Conservation (phyloP, 2,888 invertebrate species). For the Nymphalis urticae region DNA sequence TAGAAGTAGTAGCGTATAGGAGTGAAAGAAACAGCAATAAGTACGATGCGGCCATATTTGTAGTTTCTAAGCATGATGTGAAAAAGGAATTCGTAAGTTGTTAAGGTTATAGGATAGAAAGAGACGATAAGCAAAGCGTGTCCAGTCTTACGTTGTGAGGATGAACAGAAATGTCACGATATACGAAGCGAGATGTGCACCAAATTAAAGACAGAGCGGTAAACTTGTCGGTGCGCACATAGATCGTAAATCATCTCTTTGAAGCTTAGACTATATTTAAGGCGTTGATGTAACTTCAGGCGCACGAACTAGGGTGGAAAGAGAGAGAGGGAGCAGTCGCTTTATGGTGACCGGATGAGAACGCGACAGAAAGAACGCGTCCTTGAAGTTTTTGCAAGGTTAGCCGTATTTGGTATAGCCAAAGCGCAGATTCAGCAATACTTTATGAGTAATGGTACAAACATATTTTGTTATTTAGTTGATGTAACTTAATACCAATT, state of each 20-base stretch:
- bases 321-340: slow-evolving; percentile 43
- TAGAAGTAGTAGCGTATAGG: slow-evolving; percentile 39
- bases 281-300: slow-evolving; percentile 38
- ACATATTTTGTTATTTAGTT: too few relatives aligned
- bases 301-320: slow-evolving; percentile 50
- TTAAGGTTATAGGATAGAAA: slow-evolving; percentile 49
- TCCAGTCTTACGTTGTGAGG: slow-evolving; percentile 55
- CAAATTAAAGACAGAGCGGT: slow-evolving; percentile 43
- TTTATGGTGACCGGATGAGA: slow-evolving; percentile 54
- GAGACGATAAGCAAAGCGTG: slow-evolving; percentile 56
- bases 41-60: slow-evolving; percentile 41
- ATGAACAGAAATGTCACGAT: slow-evolving; percentile 54
- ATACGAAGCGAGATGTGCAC: slow-evolving; percentile 39
- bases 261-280: slow-evolving; percentile 49
- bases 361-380: slow-evolving; percentile 47
- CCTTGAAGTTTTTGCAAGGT: slow-evolving; percentile 61
- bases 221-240: slow-evolving; percentile 31
- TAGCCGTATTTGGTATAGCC: slow-evolving; percentile 43
- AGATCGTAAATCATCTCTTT: slow-evolving; percentile 53
- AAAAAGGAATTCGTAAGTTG: slow-evolving; percentile 43
- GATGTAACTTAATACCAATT: too few relatives aligned
- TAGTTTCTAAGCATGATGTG: slow-evolving; percentile 39
- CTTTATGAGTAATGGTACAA: too few relatives aligned
- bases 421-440: neutral
- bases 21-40: slow-evolving; percentile 46